phyloP scores from a whole-genome alignment of 2,888 invertebrate genomes.

The Standfussiana lucernea region DNA sequence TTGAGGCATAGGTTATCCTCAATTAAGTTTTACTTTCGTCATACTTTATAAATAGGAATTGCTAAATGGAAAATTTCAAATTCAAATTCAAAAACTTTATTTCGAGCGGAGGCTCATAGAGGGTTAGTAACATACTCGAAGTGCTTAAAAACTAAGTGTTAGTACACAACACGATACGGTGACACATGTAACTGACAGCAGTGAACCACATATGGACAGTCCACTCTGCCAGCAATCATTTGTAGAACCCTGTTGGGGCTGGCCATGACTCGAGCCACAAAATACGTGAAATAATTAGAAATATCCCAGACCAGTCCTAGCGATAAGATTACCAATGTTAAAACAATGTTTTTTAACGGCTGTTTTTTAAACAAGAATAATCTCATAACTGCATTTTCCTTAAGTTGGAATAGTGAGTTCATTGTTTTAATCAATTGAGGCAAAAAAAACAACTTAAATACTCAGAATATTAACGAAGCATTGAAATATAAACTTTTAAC shows the following conservation, averaged over 20 bases:
- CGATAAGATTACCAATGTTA: slow-evolving; percentile 12
- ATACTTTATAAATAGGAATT: not conserved
- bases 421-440: not conserved
- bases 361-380: not conserved
- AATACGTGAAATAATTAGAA: not conserved
- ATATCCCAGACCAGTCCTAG: not conserved
- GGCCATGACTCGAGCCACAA: too few species aligned
- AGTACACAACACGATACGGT: too few species aligned
- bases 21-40: not conserved
- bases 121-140: too few species aligned
- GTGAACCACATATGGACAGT: too few species aligned
- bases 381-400: slow-evolving; percentile 10
- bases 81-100: too few species aligned
- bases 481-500: not conserved
- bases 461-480: not conserved
- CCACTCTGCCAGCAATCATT: too few species aligned
- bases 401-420: not conserved
- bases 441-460: slow-evolving; percentile 16
- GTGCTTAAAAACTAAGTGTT: too few species aligned
- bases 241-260: too few species aligned
- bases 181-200: too few species aligned
- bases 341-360: slow-evolving; percentile 4
- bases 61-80: not conserved
- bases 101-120: too few species aligned
- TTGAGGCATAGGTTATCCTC: too few species aligned